Evolutionary conservation across 2,113 vertebrate species (phyloP), one percentile per base, ranked within the genome.

Genomic region (Clarias macrocephalus): DNA sequence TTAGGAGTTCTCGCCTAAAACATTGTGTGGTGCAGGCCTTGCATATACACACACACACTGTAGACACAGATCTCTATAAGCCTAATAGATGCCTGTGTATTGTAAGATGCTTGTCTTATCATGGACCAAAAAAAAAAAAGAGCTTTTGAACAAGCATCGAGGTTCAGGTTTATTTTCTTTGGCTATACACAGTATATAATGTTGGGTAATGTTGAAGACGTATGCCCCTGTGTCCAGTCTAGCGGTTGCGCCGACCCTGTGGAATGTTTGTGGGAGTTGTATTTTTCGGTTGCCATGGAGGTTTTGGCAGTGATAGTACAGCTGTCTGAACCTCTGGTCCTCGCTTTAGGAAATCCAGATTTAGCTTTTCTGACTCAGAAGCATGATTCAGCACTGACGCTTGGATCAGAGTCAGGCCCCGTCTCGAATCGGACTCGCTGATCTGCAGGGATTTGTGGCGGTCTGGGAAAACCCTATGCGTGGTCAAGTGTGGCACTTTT

Each of bases 211-310:
- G 2, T 54, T 54, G 23, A 54, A 16, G 48, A 56, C 12, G 2
- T 56, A 56, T 77, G 2, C 52, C n/a, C 54, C 37, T 54, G 10
- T 56, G 65, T 70, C 11, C 52, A 18, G 52, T 28, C 2, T 16
- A 7, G 75, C 2, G 23, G 54, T n/a, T 76, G 42, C 1, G 23
- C 37, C 12, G 28, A 88, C 11, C 48, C 75, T 84, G 11, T 37
- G n/a, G 8, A 63, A 62, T 80, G 48, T 88, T 87, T 80, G 33
- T 23, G 56, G 54, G 15, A 73, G 54, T 48, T 54, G 4, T 83
- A 42, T 83, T 82, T 80, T 52, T 18, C 19, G 6, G 66, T 91
- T 92, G 70, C 72, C 84, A 65, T 86, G n/a, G 86, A 75, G 59
- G 18, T 37, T 28, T n/a, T n/a, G 65, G 33, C 73, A 52, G 42